Evolutionary conservation across 2,797 vertebrate genomes (phyloP).

Genomic region (Odontamblyopus lacepedii): DNA sequence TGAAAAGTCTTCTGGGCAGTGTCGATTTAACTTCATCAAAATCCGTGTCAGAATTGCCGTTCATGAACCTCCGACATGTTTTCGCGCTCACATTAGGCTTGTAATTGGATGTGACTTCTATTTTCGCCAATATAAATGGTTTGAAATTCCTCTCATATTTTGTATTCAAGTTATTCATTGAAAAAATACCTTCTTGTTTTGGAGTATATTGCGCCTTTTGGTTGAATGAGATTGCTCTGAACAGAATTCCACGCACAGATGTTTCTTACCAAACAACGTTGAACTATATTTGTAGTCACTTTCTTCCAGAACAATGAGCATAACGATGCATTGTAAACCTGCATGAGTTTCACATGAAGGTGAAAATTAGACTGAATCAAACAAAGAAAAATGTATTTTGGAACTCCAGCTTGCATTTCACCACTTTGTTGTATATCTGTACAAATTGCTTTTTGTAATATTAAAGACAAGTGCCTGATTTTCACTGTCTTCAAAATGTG

Average conservation of each 20-base stretch:
- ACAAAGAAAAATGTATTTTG: neutral
- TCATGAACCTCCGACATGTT: constrained; percentile 18
- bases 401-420: too few species aligned
- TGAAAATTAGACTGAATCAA: neutral
- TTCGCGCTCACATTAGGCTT: neutral
- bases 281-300: neutral
- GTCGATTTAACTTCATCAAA: constrained; percentile 32
- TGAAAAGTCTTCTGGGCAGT: constrained; percentile 29
- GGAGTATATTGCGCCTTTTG: neutral
- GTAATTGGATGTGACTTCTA: constrained; percentile 12
- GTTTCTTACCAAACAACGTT: constrained; percentile 1
- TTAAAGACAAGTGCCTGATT: too few species aligned
- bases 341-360: neutral
- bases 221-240: constrained; percentile 13
- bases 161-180: neutral
- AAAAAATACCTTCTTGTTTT: constrained; percentile 14
- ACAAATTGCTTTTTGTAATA: too few species aligned
- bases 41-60: constrained; percentile 24
- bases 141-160: neutral
- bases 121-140: constrained; percentile 1
- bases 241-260: neutral
- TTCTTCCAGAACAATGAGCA: constrained; percentile 1
- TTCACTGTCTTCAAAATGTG: too few species aligned
- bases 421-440: too few species aligned
- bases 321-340: neutral